These are phyloP conservation scores for Eurypyga helias DNA, from an alignment of 2,113 vertebrate species.

Conservation along the genomic window DNA sequence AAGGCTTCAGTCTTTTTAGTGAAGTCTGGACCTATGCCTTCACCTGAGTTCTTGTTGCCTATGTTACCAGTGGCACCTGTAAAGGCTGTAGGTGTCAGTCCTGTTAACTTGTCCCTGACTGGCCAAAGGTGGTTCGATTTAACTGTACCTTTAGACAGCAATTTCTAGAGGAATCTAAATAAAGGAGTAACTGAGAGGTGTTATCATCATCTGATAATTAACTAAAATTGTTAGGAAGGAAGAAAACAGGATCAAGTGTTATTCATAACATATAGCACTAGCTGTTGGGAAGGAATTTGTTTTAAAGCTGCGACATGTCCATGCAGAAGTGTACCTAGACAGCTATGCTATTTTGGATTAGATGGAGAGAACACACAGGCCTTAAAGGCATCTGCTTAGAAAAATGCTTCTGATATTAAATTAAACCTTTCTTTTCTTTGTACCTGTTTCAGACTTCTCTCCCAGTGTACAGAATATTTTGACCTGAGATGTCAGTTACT, in stretches of 20 bases:
- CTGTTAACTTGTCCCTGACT: background rate
- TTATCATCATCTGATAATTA: background rate
- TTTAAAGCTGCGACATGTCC: background rate
- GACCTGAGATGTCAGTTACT: slow-evolving; percentile 94
- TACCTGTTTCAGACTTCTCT: slow-evolving; percentile 85
- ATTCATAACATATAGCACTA: background rate
- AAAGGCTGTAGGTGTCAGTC: background rate
- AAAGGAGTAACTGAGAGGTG: background rate
- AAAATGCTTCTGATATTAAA: background rate
- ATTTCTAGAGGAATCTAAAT: background rate
- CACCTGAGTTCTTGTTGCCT: background rate
- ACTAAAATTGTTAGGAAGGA: background rate
- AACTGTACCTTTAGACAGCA: background rate
- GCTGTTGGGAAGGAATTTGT: background rate
- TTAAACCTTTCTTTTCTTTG: background rate
- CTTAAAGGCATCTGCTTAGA: background rate
- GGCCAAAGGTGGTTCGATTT: background rate
- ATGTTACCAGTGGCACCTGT: background rate
- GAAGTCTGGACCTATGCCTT: background rate
- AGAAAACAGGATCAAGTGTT: background rate
- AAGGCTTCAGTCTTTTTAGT: background rate
- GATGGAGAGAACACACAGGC: background rate
- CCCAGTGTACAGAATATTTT: slow-evolving; percentile 98
- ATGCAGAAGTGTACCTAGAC: background rate
- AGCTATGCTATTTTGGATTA: background rate